Conservation (phyloP, 37 sponge, comb jelly and placozoan genomes). For the Beroe ovata region DNA sequence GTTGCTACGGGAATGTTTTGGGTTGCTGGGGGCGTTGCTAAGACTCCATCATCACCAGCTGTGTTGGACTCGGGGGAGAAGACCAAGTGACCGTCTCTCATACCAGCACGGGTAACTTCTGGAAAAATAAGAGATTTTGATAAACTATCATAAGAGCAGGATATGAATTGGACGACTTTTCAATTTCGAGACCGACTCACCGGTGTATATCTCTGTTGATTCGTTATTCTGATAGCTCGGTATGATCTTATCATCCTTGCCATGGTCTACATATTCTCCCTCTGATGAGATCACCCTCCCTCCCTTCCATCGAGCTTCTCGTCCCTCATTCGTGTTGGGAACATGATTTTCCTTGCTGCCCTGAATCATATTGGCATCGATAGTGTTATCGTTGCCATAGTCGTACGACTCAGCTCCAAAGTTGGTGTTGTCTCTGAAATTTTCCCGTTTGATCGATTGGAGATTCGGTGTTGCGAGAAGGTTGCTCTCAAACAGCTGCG, state of each 20-base stretch:
- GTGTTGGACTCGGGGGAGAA: conserved; percentile 32
- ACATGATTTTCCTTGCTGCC: neutral
- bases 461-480: conserved; percentile 26
- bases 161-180: too few relatives aligned
- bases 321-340: neutral
- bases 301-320: neutral
- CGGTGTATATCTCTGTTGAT: too few relatives aligned
- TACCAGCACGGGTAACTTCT: conserved; percentile 10
- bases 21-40: conserved; percentile 38
- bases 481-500: conserved; percentile 60
- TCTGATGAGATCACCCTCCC: neutral
- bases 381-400: neutral
- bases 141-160: too few relatives aligned
- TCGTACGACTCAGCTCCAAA: neutral
- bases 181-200: too few relatives aligned
- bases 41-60: neutral
- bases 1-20: conserved; percentile 12
- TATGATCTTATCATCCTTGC: too few relatives aligned
- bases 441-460: conserved; percentile 31
- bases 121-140: too few relatives aligned
- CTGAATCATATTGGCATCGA: neutral
- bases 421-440: neutral
- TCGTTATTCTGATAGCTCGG: too few relatives aligned
- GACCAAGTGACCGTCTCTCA: conserved; percentile 33
- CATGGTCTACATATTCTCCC: too few relatives aligned